phyloP scores from a whole-genome alignment of 1,140 invertebrate genomes.

The Halesus radiatus region DNA sequence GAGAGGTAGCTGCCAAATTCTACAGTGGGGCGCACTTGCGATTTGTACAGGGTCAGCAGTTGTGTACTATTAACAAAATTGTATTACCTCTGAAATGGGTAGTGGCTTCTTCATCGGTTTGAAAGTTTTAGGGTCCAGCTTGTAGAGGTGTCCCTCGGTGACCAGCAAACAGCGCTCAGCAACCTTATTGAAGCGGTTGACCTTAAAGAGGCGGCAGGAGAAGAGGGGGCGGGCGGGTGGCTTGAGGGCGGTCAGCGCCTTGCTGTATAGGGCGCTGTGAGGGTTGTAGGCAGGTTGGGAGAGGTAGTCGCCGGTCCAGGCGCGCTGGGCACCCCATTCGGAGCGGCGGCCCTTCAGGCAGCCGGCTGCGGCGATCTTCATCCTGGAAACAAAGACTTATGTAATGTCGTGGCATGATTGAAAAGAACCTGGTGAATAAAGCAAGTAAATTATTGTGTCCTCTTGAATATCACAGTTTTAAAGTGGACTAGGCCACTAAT shows the following conservation, averaged over 20 bases:
- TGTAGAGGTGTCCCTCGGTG: constrained; percentile 91
- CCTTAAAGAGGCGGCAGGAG: constrained; percentile 75
- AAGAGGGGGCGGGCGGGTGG: constrained; percentile 65
- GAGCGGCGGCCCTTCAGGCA: constrained; percentile 80
- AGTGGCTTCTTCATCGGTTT: constrained; percentile 89
- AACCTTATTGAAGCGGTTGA: constrained; percentile 86
- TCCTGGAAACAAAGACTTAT: constrained; percentile 56
- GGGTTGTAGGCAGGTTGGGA: constrained; percentile 83
- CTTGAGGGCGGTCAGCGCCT: constrained; percentile 63
- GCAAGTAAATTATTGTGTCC: no score
- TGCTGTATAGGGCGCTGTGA: constrained; percentile 79
- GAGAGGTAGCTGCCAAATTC: no score
- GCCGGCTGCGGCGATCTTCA: constrained; percentile 85
- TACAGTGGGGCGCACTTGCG: no score
- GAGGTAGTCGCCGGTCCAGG: constrained; percentile 95
- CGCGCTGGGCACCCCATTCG: constrained; percentile 86
- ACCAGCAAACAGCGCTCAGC: constrained; percentile 90
- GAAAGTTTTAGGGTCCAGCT: constrained; percentile 91
- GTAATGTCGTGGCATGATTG: no score
- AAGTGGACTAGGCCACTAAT: no score
- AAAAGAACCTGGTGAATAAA: no score
- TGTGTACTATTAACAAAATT: no score
- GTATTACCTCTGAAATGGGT: constrained; percentile 81
- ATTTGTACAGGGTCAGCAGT: no score
- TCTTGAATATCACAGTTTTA: no score